Base-by-base conservation (phyloP, 23 tunicate species). In the Oikopleura dioica region DNA sequence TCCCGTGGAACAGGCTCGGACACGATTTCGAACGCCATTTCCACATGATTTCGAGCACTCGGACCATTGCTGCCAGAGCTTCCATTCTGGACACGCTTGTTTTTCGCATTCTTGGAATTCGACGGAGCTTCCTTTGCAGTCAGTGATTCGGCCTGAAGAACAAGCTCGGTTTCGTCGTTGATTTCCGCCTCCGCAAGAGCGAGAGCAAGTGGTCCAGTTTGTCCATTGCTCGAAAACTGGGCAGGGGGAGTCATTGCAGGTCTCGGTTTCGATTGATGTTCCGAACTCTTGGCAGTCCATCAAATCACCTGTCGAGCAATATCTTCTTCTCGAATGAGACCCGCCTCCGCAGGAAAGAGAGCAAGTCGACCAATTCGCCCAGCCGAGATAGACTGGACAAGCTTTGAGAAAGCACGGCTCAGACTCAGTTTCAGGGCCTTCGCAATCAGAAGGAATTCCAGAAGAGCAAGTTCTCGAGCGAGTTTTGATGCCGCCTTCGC, bases 121-220 rank as follows among this genome's bases (percentile, higher is more conserved):
- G 5, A 31, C 16, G 32, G 30, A 5, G 72, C 4, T 2, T 2
- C 72, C 72, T 23, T 2, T 4, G 33, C 72, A 63, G 33, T 63
- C 72, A 24, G 72, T 12, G 72, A 12, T 31, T 2, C 16, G 29
- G 33, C 72, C 72, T 2, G 72, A 21, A 21, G 72, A 63, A 28
- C 72, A 63, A 4, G 5, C 5, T 63, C 72, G 72, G 33, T 31
- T 24, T 12, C 72, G 72, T 12, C 26, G 26, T 31, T 63, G 72
- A 28, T 63, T 63, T 2, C 72, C 72, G 32, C 72, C 72, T 24
- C 72, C 72, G 72, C 72, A 63, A 24, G 72, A 63, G 16, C 26
- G 16, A 5, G 72, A 63, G 33, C 72, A 63, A 24, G 5, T 28
- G 33, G 72, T 16, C 72, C 72, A 63, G 33, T 16, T 2, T 63